Percentiles rank a stretch among this genome's conserved stretches.
phyloP scores from a whole-genome alignment of 2,113 vertebrate species.

The Bufo gargarizans region DNA sequence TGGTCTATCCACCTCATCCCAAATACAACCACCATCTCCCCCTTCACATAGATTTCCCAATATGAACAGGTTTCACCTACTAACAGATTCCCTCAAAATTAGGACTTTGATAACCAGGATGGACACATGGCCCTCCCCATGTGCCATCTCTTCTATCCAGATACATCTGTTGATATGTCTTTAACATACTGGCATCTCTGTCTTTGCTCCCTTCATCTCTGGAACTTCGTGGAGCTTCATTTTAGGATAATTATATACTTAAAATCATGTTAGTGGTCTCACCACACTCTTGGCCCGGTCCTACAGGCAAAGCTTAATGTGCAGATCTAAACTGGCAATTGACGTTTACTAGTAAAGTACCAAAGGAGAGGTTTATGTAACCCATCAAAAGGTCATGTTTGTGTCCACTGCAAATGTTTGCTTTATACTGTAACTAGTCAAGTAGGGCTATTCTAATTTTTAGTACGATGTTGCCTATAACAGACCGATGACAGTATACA shows the following conservation, averaged over 20 bases:
- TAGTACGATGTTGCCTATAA: not conserved
- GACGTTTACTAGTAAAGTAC: not conserved
- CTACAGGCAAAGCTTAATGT: not conserved
- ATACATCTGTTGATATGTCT: not conserved
- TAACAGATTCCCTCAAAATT: not conserved
- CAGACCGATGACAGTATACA: too few relatives aligned
- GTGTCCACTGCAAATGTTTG: not conserved
- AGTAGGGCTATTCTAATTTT: not conserved
- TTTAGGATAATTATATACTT: conserved; percentile 32
- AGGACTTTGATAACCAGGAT: not conserved
- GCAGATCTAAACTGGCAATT: conserved; percentile 21
- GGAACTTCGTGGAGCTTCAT: not conserved
- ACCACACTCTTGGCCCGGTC: conserved; percentile 8
- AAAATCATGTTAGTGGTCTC: conserved; percentile 39
- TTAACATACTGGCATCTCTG: not conserved
- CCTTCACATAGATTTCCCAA: not conserved
- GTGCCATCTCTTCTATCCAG: not conserved
- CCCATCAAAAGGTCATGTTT: conserved; percentile 8
- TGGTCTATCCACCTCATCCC: too few relatives aligned
- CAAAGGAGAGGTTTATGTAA: conserved; percentile 4
- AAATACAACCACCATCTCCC: not conserved
- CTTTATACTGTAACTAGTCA: not conserved
- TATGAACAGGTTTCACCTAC: not conserved
- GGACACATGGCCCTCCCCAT: not conserved
- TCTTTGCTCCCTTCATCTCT: not conserved